A percentile compares a stretch with the other conserved stretches of the same genome.
Conservation (phyloP, 2,113 vertebrate species). For the Urocitellus parryii region DNA sequence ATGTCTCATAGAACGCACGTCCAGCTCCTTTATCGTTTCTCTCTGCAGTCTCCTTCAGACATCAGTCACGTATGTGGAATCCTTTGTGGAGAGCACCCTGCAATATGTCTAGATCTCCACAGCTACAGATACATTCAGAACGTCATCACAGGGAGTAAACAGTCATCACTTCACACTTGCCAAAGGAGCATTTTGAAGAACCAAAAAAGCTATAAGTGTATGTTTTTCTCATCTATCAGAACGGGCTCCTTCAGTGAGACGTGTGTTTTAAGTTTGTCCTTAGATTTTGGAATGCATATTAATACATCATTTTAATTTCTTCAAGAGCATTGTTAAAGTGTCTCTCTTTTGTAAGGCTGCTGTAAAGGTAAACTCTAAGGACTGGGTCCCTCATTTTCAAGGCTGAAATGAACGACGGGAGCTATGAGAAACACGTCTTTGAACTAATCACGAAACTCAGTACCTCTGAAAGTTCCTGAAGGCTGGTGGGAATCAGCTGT, state of each 20-base stretch:
- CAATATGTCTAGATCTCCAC: accelerated
- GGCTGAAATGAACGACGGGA: neutral
- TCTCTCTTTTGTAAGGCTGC: neutral
- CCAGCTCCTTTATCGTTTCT: accelerated
- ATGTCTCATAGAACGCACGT: accelerated
- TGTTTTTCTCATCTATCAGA: neutral
- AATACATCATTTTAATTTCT: neutral
- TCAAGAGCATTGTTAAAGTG: neutral
- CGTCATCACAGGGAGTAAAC: too few relatives aligned
- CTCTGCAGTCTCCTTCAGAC: neutral
- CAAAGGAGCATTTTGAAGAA: neutral
- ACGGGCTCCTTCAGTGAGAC: neutral
- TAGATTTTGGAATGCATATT: neutral
- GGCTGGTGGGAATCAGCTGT: neutral
- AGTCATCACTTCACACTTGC: neutral
- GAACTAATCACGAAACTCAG: neutral
- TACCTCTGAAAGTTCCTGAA: accelerated
- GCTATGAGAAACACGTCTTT: neutral
- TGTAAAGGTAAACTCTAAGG: neutral
- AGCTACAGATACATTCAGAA: neutral
- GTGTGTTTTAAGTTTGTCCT: neutral
- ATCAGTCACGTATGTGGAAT: accelerated
- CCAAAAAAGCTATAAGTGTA: accelerated
- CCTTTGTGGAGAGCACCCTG: neutral
- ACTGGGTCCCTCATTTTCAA: neutral